Evolutionary conservation across 2,797 vertebrate genomes (phyloP), one percentile per base, ranked within the genome.

Genomic region (Kryptolebias ocellatus): DNA sequence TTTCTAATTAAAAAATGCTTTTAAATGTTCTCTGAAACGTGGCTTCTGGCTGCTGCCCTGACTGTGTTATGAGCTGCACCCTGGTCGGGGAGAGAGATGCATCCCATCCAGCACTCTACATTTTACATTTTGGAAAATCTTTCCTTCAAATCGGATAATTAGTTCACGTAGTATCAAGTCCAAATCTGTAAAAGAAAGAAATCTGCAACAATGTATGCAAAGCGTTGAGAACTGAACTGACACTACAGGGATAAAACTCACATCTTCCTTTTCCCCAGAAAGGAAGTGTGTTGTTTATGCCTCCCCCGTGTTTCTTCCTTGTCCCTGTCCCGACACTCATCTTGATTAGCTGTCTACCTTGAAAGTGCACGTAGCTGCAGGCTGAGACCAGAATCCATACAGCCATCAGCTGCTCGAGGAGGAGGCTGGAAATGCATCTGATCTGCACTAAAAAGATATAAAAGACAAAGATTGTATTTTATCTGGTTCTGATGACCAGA

Each of bases 341-440:
- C 74, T 76, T 83, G 79, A 84, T 85, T 76, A 67, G 71, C 67
- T 11, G 66, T 76, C 78, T 70, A 54, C 52, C 83, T 76, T 74
- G 50, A 83, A 83, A 60, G 37, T 10, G 60, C 67, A 50, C 14
- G 31, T 59, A 68, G 77, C 75, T 6, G 1, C 20, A 55, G 76
- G 78, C 71, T n/a, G 72, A 61, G 56, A 54, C n/a, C 64, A 46
- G 57, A 52, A 54, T 81, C 74, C 71, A 18, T 60, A 54, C 66
- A 70, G 29, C 53, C 24, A n/a, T 53, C 68, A 46, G 44, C 16
- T 15, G 20, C 58, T 39, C 1, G 15, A 56, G 59, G 52, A 66
- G 27, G 57, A 57, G 45, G 8, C 31, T 39, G 37, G 49, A 66
- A 69, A 62, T 18, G 4, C 52, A 17, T 67, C 49, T 60, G 60